Percentiles rank a stretch among this genome's conserved stretches.
phyloP scores from a whole-genome alignment of 2,888 invertebrate species.

The Drosophila macrospina region DNA sequence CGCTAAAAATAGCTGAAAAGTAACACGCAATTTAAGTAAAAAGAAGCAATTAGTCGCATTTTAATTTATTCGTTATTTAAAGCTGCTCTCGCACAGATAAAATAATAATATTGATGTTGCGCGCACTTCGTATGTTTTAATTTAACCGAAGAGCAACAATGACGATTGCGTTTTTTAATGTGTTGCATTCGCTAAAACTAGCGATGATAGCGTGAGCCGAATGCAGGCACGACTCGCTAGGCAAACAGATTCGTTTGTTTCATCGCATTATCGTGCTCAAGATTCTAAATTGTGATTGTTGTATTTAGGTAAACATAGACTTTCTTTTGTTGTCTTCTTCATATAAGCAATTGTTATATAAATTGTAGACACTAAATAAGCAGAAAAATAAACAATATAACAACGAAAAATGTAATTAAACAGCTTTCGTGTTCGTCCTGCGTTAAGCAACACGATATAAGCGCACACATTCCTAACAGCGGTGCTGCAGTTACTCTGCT shows the following conservation, averaged over 20 bases:
- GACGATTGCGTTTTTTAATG: constrained; percentile 53
- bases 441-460: constrained; percentile 9
- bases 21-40: constrained; percentile 42
- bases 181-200: constrained; percentile 35
- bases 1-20: constrained; percentile 17
- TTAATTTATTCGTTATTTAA: constrained; percentile 49
- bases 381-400: no score
- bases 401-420: no score
- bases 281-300: no score
- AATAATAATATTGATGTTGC: no score
- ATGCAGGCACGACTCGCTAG: constrained; percentile 3
- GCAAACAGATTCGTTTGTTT: constrained; percentile 11
- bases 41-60: constrained; percentile 20
- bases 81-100: no score
- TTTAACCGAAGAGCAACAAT: constrained; percentile 61
- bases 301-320: no score
- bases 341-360: no score
- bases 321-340: no score
- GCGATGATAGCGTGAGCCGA: constrained; percentile 37
- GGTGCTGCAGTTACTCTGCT: constrained; percentile 15
- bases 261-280: not conserved
- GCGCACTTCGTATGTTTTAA: constrained; percentile 57
- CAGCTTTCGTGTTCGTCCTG: not conserved
- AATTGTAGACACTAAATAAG: no score
- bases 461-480: constrained; percentile 26